Conservation (phyloP, 2,113 vertebrate genomes). For the Otus sunia region DNA sequence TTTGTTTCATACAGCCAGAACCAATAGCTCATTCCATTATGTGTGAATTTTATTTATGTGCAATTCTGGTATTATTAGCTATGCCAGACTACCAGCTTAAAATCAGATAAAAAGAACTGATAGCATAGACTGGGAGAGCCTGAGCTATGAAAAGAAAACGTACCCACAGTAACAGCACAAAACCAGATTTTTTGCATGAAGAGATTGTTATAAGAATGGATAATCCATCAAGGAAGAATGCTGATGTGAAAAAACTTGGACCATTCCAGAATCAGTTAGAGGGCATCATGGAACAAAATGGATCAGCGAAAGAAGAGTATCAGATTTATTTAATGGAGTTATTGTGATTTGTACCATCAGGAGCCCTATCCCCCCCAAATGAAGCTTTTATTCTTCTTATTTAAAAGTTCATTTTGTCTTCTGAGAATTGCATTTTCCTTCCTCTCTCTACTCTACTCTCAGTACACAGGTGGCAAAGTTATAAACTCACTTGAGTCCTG, state of each 20-base stretch:
- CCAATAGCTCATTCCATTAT: background rate
- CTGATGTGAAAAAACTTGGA: background rate
- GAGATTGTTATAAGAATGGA: background rate
- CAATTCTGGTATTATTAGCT: background rate
- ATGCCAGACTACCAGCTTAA: background rate
- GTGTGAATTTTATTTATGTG: background rate
- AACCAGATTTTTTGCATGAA: background rate
- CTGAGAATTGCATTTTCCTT: background rate
- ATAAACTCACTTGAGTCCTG: background rate
- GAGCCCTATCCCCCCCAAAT: background rate
- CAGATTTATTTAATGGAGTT: background rate
- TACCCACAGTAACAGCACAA: background rate
- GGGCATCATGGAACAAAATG: background rate
- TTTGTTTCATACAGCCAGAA: background rate
- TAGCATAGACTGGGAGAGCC: background rate
- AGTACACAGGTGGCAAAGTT: background rate
- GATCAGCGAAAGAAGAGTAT: background rate
- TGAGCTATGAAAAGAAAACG: background rate
- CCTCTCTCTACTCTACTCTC: background rate
- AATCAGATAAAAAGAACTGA: background rate
- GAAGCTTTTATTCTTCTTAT: background rate
- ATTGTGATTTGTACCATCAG: background rate
- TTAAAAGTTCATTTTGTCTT: background rate
- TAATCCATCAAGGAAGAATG: background rate
- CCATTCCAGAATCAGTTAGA: background rate